These are phyloP conservation scores for Asteroscopus sphinx DNA, from an alignment of 2,888 invertebrate species.

Conservation along the genomic window DNA sequence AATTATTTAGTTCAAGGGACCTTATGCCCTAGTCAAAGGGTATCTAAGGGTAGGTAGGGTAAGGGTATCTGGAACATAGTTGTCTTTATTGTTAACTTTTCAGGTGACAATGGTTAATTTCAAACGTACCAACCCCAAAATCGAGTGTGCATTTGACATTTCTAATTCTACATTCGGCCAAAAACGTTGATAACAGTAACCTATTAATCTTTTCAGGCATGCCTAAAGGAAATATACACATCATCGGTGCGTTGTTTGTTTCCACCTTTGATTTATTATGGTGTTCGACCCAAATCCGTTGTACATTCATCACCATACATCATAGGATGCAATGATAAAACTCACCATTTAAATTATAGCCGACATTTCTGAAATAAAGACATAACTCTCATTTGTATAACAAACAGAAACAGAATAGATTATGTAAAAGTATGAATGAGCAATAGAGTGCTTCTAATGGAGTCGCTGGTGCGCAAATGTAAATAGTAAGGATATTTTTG, in stretches of 20 bases:
- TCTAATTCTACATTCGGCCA: not conserved
- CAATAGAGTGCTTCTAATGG: conserved; percentile 20
- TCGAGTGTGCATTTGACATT: no score
- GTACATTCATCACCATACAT: conserved; percentile 42
- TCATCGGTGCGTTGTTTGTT: conserved; percentile 35
- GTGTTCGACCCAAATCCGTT: conserved; percentile 42
- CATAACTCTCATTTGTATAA: conserved; percentile 43
- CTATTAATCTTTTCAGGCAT: conserved; percentile 28
- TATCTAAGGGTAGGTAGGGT: no score
- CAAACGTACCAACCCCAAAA: no score
- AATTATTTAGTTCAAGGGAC: no score
- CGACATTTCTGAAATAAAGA: conserved; percentile 46
- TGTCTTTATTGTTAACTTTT: no score
- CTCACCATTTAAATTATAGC: conserved; percentile 49
- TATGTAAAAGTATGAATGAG: conserved; percentile 29
- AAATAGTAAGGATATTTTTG: no score
- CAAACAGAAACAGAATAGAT: conserved; percentile 35
- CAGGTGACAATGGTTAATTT: no score
- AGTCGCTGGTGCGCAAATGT: no score
- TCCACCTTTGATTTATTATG: conserved; percentile 46
- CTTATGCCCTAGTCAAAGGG: no score
- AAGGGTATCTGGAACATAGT: no score
- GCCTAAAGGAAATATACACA: conserved; percentile 21
- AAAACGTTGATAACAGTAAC: conserved; percentile 6
- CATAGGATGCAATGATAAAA: conserved; percentile 40